Evolutionary conservation across 37 sponge, comb jelly and placozoan genomes (phyloP), one percentile per base, ranked within the genome.

Genomic region (Tethya wilhelma): DNA sequence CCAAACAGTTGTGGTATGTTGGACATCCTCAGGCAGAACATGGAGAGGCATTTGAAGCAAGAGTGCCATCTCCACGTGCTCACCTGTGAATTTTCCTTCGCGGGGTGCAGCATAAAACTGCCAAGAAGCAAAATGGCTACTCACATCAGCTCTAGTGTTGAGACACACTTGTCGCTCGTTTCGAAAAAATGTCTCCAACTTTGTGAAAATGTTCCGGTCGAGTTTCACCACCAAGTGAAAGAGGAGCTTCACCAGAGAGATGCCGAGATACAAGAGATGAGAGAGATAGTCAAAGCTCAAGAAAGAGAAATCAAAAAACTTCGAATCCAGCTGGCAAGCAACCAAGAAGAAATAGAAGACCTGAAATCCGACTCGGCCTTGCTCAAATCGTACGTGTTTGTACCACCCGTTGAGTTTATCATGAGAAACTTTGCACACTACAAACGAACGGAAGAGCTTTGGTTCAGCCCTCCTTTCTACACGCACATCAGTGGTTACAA

Each of bases 51-150:
- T 59, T 11, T 43, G 2, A 14, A 42, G 12, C 9, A 7, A 1
- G 78, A 77, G 8, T 77, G 78, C 36, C 40, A 26, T 8, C 26
- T 44, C 4, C 43, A 77, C 12, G 4, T 39, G 17, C 14, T 20
- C 1, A 32, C 40, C 17, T 90, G 85, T 56, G 63, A 74, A n/a
- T 90, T 70, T 75, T 45, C 41, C 4, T 77, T 43, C 74, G 74
- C 72, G 25, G 90, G 85, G 9, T 90, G 90, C 71, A 20, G 22
- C 14, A 31, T 22, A 14, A 22, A 38, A 9, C 17, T 49, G 11
- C 29, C 79, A 22, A 46, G 53, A 0, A n/a, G 39, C 1, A 63
- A 78, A 2, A 46, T 57, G 56, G 4, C 43, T 0, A 31, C 32
- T 22, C 84, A 83, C 49, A 41, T 74, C 49, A 41, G 40, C 33